Evolutionary conservation across 2,888 invertebrate species (phyloP), one percentile per base, ranked within the genome.

Genomic region (Plebejus argus): DNA sequence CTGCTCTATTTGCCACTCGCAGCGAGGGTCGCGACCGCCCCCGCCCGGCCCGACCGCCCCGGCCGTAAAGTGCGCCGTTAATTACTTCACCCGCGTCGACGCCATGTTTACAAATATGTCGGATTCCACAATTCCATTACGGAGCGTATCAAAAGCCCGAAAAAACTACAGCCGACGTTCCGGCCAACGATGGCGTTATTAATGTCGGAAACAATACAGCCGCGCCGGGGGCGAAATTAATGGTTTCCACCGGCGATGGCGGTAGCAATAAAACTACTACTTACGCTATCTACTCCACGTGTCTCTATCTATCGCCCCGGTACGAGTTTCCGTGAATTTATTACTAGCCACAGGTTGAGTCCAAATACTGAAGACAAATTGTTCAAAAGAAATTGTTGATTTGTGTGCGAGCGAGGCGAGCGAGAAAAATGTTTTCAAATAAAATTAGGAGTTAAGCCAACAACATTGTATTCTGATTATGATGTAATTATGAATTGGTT

Each of bases 41-140:
- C 71, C n/a, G n/a, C 71, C 53, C 53, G 53, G 53, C 53, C 53
- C 58, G 20, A 23, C 20, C 70, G 71, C 71, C 71, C 71, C 71
- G 71, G 39, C 71, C 35, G 23, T 71, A 71, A 39, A 71, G 71
- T 39, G 71, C 71, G 39, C n/a, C 39, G 71, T 71, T 71, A 71
- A 71, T 71, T 71, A 71, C 71, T 39, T 39, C 20, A n/a, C n/a
- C n/a, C 71, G 12, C 71, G 35, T 39, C 39, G 20, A n/a, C 71
- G 71, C 35, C 71, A 39, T 39, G 71, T 71, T 71, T 71, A 71
- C 71, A 71, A 71, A 71, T 71, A 66, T 66, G 66, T 66, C 66
- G 66, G 66, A 66, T 66, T 33, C 28, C 61, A 66, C 66, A 33
- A 66, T 66, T 28, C 28, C 66, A 33, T 66, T 66, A 33, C 28